Conservation (phyloP, 1,140 invertebrate genomes). For the Psix sp. region DNA sequence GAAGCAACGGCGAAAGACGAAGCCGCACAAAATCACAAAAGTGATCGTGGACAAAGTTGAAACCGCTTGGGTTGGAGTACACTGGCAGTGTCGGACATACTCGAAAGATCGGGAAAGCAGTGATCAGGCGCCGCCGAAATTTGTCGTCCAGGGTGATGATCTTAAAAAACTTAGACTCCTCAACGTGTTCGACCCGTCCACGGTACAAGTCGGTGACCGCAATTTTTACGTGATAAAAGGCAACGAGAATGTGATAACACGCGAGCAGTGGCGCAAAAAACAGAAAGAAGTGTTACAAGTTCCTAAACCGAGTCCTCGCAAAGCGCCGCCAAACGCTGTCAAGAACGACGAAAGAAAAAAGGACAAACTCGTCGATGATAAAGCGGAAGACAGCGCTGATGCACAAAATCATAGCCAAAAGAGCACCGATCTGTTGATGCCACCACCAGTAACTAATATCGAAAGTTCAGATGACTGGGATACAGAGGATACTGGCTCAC, state of each 20-base stretch:
- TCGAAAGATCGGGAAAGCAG: constrained; percentile 80
- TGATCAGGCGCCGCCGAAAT: constrained; percentile 82
- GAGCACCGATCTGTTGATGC: constrained; percentile 51
- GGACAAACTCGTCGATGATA: constrained; percentile 52
- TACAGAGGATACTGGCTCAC: constrained; percentile 73
- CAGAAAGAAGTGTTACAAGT: constrained; percentile 73
- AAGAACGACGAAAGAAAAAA: constrained; percentile 66
- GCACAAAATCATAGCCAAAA: constrained; percentile 49
- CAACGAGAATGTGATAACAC: constrained; percentile 78
- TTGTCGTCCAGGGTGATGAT: constrained; percentile 85
- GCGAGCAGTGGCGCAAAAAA: constrained; percentile 79
- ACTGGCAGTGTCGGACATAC: constrained; percentile 88
- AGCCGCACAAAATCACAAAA: constrained; percentile 77
- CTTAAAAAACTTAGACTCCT: constrained; percentile 86
- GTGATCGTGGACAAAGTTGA: constrained; percentile 82
- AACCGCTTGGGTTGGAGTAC: constrained; percentile 82
- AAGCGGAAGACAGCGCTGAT: constrained; percentile 46
- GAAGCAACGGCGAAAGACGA: constrained; percentile 81
- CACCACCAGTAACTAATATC: constrained; percentile 63
- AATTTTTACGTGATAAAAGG: constrained; percentile 83
- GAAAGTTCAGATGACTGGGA: constrained; percentile 77
- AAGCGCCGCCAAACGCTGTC: constrained; percentile 57
- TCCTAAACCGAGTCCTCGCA: constrained; percentile 73
- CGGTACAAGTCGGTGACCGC: constrained; percentile 90
- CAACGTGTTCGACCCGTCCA: constrained; percentile 92